A percentile compares a stretch with the other conserved stretches of the same genome.
Conservation (phyloP, 2,113 vertebrate genomes). For the Pterocles gutturalis region DNA sequence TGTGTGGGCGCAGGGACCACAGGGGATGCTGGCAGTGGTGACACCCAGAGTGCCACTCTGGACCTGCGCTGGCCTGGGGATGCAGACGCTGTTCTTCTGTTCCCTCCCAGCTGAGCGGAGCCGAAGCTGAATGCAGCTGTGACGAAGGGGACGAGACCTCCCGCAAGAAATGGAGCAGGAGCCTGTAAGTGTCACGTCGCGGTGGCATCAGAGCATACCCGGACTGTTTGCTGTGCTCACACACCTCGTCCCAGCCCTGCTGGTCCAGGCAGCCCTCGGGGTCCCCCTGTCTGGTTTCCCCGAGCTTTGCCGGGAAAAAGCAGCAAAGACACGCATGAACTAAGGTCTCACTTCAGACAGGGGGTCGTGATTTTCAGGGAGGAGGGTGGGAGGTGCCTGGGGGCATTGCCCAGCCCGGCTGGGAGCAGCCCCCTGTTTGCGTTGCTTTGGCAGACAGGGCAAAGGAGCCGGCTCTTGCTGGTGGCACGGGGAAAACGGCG, state of each 20-base stretch:
- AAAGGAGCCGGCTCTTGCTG: rapidly evolving
- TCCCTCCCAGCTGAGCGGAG: conserved; percentile 81
- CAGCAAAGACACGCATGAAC: rapidly evolving
- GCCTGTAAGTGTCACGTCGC: conserved; percentile 83
- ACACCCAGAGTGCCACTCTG: not conserved
- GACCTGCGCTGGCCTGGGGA: not conserved
- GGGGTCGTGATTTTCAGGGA: not conserved
- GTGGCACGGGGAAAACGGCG: not conserved
- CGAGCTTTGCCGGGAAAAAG: not conserved
- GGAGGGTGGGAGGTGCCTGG: not conserved
- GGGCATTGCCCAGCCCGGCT: not conserved
- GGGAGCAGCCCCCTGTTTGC: not conserved
- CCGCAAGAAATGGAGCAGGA: conserved; percentile 91
- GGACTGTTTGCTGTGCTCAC: not conserved
- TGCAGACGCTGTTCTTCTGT: not conserved
- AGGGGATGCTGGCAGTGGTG: not conserved
- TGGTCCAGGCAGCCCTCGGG: not conserved
- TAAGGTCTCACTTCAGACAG: not conserved
- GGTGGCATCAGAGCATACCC: not conserved
- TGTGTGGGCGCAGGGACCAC: rapidly evolving
- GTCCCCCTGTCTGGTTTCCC: rapidly evolving
- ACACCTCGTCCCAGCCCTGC: rapidly evolving
- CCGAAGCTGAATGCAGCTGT: conserved; percentile 81
- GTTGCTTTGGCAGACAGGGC: rapidly evolving
- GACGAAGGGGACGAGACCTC: conserved; percentile 79